These are phyloP conservation scores for Zoanthus sociatus DNA, from an alignment of 92 coral and sea anemone genomes.

Conservation along the genomic window DNA sequence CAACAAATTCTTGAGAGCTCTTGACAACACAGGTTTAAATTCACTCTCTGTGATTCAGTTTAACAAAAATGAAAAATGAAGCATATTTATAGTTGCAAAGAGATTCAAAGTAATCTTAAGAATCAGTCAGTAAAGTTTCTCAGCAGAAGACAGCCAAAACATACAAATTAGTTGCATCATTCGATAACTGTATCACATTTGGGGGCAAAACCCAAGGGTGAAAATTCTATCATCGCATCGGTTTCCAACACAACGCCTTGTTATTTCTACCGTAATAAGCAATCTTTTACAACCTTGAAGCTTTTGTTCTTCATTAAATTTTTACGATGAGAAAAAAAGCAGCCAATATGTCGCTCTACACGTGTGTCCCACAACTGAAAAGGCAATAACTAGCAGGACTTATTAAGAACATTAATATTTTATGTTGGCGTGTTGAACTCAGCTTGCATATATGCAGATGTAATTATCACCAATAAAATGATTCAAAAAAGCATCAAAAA, in stretches of 20 bases:
- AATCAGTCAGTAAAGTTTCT: neutral
- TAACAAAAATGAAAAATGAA: neutral
- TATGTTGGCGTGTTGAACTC: neutral
- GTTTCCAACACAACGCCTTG: neutral
- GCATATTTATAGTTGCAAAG: neutral
- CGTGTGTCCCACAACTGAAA: neutral
- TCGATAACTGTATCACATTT: neutral
- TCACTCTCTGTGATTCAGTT: too few species aligned
- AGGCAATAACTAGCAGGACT: neutral
- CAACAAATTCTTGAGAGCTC: neutral
- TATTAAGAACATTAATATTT: neutral
- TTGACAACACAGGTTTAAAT: neutral
- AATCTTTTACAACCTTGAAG: neutral
- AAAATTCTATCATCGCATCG: neutral
- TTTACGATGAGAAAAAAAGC: conserved; percentile 2
- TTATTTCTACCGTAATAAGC: neutral
- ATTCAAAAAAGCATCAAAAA: neutral
- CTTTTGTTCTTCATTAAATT: neutral
- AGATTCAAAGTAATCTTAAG: neutral
- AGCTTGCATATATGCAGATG: neutral
- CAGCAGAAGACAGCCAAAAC: neutral
- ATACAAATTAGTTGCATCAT: neutral
- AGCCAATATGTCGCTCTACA: neutral
- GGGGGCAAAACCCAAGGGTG: neutral
- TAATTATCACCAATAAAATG: neutral